phyloP scores from a whole-genome alignment of 2,888 invertebrate genomes.

The Drosophila picticornis region DNA sequence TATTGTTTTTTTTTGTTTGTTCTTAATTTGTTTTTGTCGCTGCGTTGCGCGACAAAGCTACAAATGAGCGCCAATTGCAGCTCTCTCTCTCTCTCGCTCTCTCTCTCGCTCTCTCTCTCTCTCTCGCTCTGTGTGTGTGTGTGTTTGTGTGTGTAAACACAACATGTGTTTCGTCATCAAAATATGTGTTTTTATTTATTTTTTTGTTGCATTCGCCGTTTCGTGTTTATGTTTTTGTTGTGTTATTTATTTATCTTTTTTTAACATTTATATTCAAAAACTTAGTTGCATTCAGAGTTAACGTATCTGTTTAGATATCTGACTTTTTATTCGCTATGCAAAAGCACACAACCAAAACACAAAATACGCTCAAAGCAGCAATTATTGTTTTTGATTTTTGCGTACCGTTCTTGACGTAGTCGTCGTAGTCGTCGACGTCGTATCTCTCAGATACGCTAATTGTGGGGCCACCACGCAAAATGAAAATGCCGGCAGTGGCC shows the following conservation, averaged over 20 bases:
- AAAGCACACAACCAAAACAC: constrained; percentile 35
- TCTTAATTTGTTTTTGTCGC: constrained; percentile 64
- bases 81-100: constrained; percentile 13
- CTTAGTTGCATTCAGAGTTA: neutral
- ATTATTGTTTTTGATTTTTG: constrained; percentile 45
- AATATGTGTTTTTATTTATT: constrained; percentile 27
- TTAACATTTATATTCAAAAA: neutral
- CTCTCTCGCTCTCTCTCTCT: neutral
- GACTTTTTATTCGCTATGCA: constrained; percentile 23
- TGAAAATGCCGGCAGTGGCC: constrained; percentile 72
- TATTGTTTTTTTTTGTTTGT: constrained; percentile 61
- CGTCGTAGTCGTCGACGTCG: constrained; percentile 45
- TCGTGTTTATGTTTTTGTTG: constrained; percentile 45
- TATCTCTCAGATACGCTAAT: constrained; percentile 59
- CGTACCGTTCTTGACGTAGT: constrained; percentile 44
- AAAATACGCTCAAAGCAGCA: constrained; percentile 2
- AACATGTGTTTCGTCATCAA: constrained; percentile 82
- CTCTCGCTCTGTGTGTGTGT: constrained; percentile 5
- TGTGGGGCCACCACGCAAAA: constrained; percentile 62
- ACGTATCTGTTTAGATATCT: neutral
- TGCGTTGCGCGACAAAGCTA: constrained; percentile 66
- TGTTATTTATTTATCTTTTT: constrained; percentile 26
- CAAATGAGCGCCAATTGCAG: constrained; percentile 58
- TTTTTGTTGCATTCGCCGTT: constrained; percentile 66
- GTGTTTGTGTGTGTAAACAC: constrained; percentile 52